Base-by-base conservation (phyloP, 1,140 invertebrate genomes). In the Tribolium madens region DNA sequence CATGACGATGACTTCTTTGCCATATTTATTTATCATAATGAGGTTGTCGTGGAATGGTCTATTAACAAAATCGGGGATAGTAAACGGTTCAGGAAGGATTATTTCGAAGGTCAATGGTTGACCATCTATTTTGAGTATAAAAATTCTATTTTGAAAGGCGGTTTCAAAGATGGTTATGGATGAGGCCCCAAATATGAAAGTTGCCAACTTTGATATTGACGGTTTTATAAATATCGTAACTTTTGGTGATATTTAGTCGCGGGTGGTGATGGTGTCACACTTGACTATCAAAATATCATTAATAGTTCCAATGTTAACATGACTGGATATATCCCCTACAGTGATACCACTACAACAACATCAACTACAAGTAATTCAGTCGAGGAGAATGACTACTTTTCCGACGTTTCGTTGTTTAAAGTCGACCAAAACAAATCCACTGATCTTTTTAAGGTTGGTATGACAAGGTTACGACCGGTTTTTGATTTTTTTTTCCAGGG, bases 1-100 rank as follows among this genome's bases (percentile, higher is more conserved):
- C 88, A 90, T 53, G 87, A 88, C 5, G 87, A 88, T n/a, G 87
- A 88, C 47, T 90, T 91, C 86, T 93, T 94, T 82, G 90, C 90
- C 0, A 88, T 95, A 46, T 92, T 91, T 14, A 91, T 93, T 18
- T 92, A 90, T 81, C 89, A 90, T 68, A 92, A 93, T 76, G 89
- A 90, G 77, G 89, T 93, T 15, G 89, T 91, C 0, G 86, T 93
- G 3, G 88, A 90, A 64, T 93, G 92, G 92, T 90, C 89, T 50
- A 84, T 93, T 6, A 87, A 88, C 18, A 78, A 84, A 1, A 85
- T 87, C 3, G 86, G 84, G 72, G 87, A 83, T 57, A 86, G 84
- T 6, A 88, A 84, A 33, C 84, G 84, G 33, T 90, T 94, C 79
- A 88, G 89, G 5, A 92, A 91, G 83, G 88, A 90, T 7, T 85